A percentile compares a stretch with the other conserved stretches of the same genome.
Conservation (phyloP, 2,113 vertebrate species). For the Thamnaconus septentrionalis region DNA sequence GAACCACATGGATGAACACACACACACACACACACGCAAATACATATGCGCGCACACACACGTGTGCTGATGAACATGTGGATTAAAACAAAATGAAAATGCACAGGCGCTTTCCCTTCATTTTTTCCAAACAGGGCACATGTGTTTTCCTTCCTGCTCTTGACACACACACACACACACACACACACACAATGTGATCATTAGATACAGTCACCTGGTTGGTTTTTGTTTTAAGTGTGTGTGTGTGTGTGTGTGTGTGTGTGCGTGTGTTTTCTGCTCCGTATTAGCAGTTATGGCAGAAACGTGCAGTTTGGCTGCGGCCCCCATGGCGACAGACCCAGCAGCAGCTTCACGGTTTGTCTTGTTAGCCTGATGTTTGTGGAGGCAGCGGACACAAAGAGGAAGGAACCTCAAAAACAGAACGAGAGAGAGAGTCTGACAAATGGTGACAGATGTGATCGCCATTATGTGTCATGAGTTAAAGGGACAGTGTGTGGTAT, state of each 20-base stretch:
- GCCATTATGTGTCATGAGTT: no score
- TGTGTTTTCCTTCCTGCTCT: not conserved
- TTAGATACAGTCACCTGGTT: conserved; percentile 1
- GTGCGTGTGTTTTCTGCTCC: conserved; percentile 33
- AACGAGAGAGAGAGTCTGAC: conserved; percentile 29
- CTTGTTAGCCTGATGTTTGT: conserved; percentile 66
- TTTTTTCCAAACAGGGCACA: not conserved
- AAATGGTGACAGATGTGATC: not conserved
- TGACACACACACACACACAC: not conserved
- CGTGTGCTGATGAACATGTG: not conserved
- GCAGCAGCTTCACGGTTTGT: conserved; percentile 55
- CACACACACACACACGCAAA: not conserved
- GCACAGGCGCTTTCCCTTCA: not conserved
- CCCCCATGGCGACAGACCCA: conserved; percentile 47
- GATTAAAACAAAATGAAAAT: not conserved
- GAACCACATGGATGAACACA: conserved; percentile 54
- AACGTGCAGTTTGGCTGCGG: conserved; percentile 52
- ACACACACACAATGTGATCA: not conserved
- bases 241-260: no score
- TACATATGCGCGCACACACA: not conserved
- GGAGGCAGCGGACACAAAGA: conserved; percentile 43
- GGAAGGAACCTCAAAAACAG: conserved; percentile 35
- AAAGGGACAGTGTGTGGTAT: no score
- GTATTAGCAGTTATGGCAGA: conserved; percentile 65
- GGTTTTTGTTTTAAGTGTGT: not conserved